A percentile compares a stretch with the other conserved stretches of the same genome.
Conservation (phyloP, 2,113 vertebrate species). For the Eolophus roseicapilla region DNA sequence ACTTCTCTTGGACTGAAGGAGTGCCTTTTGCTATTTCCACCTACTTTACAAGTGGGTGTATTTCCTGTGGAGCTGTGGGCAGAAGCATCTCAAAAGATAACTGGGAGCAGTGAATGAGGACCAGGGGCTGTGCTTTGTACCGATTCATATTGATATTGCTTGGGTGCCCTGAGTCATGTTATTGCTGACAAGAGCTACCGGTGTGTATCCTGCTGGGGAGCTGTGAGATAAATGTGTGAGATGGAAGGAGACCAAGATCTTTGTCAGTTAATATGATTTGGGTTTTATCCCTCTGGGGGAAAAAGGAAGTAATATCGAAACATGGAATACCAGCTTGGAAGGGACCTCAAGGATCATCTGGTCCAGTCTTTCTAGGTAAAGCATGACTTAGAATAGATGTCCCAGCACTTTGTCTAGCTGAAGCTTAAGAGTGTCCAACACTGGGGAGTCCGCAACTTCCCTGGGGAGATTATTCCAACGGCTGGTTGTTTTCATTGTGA, state of each 20-base stretch:
- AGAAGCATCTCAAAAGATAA: background rate
- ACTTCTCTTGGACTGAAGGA: background rate
- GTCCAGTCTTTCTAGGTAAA: background rate
- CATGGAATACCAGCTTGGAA: background rate
- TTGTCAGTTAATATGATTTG: background rate
- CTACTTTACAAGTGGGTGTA: background rate
- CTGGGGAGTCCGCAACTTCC: background rate
- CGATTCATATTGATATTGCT: fast-evolving
- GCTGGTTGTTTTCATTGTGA: background rate
- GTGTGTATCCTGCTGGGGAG: background rate
- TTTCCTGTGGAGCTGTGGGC: background rate
- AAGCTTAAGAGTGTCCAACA: background rate
- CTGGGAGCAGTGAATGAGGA: background rate
- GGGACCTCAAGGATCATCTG: background rate
- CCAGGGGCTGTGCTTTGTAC: background rate
- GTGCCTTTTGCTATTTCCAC: background rate
- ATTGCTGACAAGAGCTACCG: background rate
- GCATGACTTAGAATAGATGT: background rate
- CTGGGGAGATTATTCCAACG: background rate
- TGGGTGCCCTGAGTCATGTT: background rate
- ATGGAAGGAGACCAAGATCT: background rate
- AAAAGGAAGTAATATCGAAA: background rate
- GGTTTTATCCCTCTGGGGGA: background rate
- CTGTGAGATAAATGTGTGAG: background rate
- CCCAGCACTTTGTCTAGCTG: background rate